Evolutionary conservation across 2,888 invertebrate species (phyloP).

Genomic region (Pherbina coryleti): DNA sequence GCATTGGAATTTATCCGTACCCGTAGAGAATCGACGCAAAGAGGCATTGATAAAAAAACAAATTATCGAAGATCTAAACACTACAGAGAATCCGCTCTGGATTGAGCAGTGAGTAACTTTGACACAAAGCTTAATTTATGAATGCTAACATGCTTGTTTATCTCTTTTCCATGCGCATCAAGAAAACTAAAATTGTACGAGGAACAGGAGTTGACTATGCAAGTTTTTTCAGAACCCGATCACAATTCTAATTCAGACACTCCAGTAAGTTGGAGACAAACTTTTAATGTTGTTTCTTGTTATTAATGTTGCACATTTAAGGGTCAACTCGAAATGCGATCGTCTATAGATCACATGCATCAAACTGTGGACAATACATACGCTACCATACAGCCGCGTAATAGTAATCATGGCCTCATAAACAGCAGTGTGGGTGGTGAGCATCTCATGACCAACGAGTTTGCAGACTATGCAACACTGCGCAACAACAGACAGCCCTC

Average conservation of each 20-base stretch:
- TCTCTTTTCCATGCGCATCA: constrained; percentile 43
- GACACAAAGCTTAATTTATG: neutral
- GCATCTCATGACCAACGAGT: constrained; percentile 62
- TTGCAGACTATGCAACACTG: constrained; percentile 69
- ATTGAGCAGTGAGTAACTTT: constrained; percentile 82
- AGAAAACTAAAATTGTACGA: constrained; percentile 90
- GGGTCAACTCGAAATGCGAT: constrained; percentile 65
- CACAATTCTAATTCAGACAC: constrained; percentile 67
- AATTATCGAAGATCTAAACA: constrained; percentile 87
- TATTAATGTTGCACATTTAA: constrained; percentile 31
- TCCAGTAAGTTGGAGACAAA: constrained; percentile 54
- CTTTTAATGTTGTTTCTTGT: neutral
- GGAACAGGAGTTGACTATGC: constrained; percentile 94
- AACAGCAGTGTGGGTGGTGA: constrained; percentile 55
- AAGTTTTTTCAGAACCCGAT: constrained; percentile 87
- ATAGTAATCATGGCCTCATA: constrained; percentile 54
- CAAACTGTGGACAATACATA: constrained; percentile 69
- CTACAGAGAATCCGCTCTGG: constrained; percentile 93
- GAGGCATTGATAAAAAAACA: constrained; percentile 86
- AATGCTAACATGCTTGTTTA: neutral
- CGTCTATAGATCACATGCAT: constrained; percentile 66
- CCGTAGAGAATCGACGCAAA: constrained; percentile 84
- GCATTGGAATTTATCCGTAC: constrained; percentile 87
- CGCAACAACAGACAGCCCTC: constrained; percentile 68
- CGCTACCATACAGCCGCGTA: constrained; percentile 69